A percentile compares a stretch with the other conserved stretches of the same genome.
Conservation (phyloP, 2,113 vertebrate genomes). For the Gulo gulo region DNA sequence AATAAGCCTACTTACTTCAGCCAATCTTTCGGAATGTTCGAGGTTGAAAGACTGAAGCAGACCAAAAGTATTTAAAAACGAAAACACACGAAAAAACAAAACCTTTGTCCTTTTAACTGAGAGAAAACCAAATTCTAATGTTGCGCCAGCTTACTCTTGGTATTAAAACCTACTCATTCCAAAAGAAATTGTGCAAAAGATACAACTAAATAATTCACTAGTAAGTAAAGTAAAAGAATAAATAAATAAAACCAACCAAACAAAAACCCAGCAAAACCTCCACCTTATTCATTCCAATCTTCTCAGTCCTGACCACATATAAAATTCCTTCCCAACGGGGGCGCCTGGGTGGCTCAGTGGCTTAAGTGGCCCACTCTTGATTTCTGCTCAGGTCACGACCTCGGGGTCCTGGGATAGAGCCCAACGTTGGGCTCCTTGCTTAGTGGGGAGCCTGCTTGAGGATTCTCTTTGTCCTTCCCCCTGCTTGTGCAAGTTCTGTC, state of each 20-base stretch:
- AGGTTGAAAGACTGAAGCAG: background rate
- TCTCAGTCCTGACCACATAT: background rate
- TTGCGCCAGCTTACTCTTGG: background rate
- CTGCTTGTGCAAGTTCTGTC: background rate
- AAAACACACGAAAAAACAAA: background rate
- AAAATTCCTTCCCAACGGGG: background rate
- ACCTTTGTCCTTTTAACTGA: background rate
- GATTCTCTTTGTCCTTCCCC: background rate
- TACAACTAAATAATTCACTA: background rate
- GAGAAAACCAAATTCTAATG: background rate
- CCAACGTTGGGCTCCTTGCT: background rate
- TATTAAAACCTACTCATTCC: background rate
- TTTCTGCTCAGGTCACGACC: background rate
- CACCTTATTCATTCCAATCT: background rate
- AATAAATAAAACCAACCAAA: background rate
- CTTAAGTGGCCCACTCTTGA: background rate
- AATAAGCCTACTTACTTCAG: background rate
- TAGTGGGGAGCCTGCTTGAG: background rate
- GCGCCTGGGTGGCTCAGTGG: background rate
- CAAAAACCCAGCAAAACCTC: background rate
- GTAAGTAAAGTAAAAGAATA: background rate
- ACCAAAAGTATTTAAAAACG: background rate
- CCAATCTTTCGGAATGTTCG: background rate
- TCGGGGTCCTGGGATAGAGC: background rate
- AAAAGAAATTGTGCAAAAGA: background rate